These are phyloP conservation scores for Drosophila koepferae DNA, from an alignment of 2,888 invertebrate species.

Conservation along the genomic window DNA sequence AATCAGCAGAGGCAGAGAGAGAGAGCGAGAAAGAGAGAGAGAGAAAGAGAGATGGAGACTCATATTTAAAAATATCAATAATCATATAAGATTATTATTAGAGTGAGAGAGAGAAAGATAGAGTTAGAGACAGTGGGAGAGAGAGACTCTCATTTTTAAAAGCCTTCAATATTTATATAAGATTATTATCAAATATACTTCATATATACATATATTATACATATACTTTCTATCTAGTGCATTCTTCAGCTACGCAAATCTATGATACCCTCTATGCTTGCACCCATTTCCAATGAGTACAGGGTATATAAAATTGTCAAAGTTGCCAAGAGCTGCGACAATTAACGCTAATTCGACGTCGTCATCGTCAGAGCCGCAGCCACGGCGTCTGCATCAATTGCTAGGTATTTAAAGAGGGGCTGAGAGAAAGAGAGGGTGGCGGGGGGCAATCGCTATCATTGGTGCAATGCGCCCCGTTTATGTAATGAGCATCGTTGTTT, in stretches of 20 bases:
- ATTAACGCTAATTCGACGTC: constrained; percentile 68
- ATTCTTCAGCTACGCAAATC: neutral
- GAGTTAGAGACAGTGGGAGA: too few relatives aligned
- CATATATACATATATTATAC: too few relatives aligned
- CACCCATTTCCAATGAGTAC: neutral
- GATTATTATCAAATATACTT: too few relatives aligned
- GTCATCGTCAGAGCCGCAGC: constrained; percentile 34
- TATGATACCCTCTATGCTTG: neutral
- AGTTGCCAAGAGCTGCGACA: constrained; percentile 57
- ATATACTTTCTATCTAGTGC: neutral
- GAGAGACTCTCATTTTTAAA: too few relatives aligned
- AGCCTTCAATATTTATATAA: too few relatives aligned
- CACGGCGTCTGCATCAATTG: constrained; percentile 32
- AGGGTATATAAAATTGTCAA: constrained; percentile 53
- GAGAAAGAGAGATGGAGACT: too few relatives aligned
- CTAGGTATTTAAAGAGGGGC: constrained; percentile 10
- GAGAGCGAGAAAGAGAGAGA: too few relatives aligned
- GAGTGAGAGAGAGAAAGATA: too few relatives aligned
- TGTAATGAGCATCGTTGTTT: constrained; percentile 62
- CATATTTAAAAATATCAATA: too few relatives aligned
- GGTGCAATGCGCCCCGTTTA: constrained; percentile 63
- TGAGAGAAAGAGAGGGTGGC: neutral
- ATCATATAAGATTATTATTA: too few relatives aligned
- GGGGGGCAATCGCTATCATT: constrained; percentile 29
- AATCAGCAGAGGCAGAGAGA: too few relatives aligned